These are phyloP conservation scores for Phytoseiulus persimilis DNA, from an alignment of 2,888 invertebrate genomes.

Conservation along the genomic window DNA sequence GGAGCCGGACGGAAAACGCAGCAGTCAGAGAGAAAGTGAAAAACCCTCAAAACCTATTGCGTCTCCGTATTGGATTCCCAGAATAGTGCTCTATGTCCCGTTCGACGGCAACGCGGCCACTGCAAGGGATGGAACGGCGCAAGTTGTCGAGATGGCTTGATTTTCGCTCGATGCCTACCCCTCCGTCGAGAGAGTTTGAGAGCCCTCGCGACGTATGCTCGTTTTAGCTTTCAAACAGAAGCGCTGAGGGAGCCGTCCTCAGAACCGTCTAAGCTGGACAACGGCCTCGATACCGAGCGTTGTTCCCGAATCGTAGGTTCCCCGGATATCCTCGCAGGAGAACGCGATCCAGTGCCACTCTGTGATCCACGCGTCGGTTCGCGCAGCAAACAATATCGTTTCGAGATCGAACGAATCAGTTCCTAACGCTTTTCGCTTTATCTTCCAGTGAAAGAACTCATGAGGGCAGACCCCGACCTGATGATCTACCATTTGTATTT, in stretches of 20 bases:
- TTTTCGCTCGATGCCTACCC: neutral
- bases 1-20: neutral
- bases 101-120: neutral
- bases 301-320: too few species aligned
- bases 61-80: neutral
- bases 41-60: neutral
- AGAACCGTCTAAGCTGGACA: too few species aligned
- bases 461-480: conserved; percentile 33
- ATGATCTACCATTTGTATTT: conserved; percentile 27
- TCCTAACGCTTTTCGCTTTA: neutral
- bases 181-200: neutral
- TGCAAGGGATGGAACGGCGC: too few species aligned
- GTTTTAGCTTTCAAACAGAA: too few species aligned
- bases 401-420: too few species aligned
- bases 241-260: too few species aligned
- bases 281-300: too few species aligned
- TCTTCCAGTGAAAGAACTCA: conserved; percentile 29
- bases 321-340: too few species aligned
- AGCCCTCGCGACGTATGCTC: too few species aligned
- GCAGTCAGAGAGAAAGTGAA: neutral
- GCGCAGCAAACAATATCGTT: too few species aligned
- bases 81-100: neutral
- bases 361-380: too few species aligned
- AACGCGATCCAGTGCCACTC: too few species aligned
- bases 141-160: neutral